Percentiles rank a stretch among this genome's conserved stretches.
These are phyloP conservation scores for Distichodus sexfasciatus DNA, from an alignment of 2,797 vertebrate species.

Conservation along the genomic window DNA sequence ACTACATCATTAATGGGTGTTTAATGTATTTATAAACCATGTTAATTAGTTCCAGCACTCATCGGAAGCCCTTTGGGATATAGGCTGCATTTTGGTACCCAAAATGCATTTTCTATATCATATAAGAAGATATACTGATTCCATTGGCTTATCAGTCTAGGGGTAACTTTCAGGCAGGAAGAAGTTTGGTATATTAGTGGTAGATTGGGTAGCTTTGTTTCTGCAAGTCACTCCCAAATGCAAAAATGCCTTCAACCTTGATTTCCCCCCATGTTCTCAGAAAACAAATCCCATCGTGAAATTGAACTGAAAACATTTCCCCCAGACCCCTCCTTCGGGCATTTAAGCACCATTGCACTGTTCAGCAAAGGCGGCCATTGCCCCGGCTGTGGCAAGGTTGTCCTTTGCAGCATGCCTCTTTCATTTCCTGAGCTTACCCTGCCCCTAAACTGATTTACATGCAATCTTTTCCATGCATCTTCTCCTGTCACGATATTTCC, in stretches of 20 bases:
- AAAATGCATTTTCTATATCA: not conserved
- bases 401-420: slow-evolving; percentile 1
- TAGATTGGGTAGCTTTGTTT: not conserved
- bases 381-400: not conserved
- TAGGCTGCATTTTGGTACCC: not conserved
- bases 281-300: not conserved
- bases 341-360: not conserved
- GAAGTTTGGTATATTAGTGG: no score
- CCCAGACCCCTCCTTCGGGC: not conserved
- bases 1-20: not conserved
- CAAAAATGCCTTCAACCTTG: not conserved
- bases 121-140: not conserved
- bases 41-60: not conserved
- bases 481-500: slow-evolving; percentile 35
- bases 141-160: no score
- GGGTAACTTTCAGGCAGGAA: not conserved
- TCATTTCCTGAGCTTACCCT: slow-evolving; percentile 24
- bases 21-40: slow-evolving; percentile 2
- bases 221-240: not conserved
- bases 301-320: not conserved
- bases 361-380: not conserved
- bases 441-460: slow-evolving; percentile 45
- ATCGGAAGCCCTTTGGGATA: not conserved
- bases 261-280: not conserved
- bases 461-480: slow-evolving; percentile 39